These are phyloP conservation scores for Sphenopsis melanotis DNA, from an alignment of 2,797 vertebrate genomes.

Conservation along the genomic window DNA sequence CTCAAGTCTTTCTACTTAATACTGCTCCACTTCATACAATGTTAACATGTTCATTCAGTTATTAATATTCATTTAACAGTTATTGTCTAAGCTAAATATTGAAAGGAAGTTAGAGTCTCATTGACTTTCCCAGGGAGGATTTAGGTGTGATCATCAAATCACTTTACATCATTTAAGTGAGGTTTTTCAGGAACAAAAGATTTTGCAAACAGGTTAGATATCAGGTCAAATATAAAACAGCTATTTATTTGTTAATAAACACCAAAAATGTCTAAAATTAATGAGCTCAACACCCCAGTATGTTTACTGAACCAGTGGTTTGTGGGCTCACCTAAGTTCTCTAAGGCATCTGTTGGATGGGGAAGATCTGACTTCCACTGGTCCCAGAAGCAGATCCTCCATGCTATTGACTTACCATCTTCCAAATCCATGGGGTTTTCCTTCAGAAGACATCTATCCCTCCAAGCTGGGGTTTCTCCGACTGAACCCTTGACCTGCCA, in stretches of 20 bases:
- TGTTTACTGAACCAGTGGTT: background rate
- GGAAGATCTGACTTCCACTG: background rate
- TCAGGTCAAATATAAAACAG: background rate
- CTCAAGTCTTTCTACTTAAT: background rate
- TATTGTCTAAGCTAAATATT: background rate
- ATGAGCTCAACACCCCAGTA: background rate
- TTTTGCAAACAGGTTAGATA: background rate
- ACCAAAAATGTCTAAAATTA: background rate
- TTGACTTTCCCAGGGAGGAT: background rate
- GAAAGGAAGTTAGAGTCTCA: background rate
- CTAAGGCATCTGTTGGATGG: background rate
- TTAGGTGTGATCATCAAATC: background rate
- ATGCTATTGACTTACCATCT: background rate
- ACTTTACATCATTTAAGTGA: background rate
- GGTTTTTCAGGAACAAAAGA: background rate
- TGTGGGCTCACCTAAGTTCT: no score
- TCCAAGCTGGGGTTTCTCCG: background rate
- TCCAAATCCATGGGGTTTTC: rapidly evolving
- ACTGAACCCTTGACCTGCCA: background rate
- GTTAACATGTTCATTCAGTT: background rate
- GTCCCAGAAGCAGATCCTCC: background rate
- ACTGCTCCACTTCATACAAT: background rate
- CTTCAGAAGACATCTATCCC: background rate
- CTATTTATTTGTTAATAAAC: background rate
- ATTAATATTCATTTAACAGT: no score